A percentile compares a stretch with the other conserved stretches of the same genome.
phyloP scores from a whole-genome alignment of 1,140 invertebrate species.

The Liolophura sinensis region DNA sequence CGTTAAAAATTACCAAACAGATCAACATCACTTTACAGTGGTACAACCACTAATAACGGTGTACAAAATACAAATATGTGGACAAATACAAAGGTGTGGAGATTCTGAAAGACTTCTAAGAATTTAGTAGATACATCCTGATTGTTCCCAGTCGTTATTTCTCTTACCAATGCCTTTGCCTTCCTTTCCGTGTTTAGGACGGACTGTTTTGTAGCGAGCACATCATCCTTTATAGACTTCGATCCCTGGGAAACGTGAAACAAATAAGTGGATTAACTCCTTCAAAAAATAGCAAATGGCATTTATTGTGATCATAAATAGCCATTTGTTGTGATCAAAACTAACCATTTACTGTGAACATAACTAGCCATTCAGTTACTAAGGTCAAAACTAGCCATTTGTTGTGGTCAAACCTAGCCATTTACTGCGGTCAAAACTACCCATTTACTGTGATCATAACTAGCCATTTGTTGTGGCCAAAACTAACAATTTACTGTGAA shows the following conservation, averaged over 20 bases:
- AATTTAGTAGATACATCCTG: not conserved
- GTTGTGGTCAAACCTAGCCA: not conserved
- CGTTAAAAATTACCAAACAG: not conserved
- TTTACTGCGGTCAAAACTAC: too few relatives aligned
- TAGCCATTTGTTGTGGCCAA: too few relatives aligned
- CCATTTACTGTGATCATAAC: not conserved
- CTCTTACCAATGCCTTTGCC: constrained; percentile 29
- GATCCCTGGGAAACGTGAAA: constrained; percentile 23
- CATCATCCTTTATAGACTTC: constrained; percentile 32
- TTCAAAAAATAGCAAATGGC: not conserved
- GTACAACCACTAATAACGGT: not conserved
- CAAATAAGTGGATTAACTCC: not conserved
- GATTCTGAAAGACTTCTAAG: not conserved
- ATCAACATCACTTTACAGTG: not conserved
- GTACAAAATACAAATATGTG: not conserved
- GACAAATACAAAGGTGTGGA: not conserved
- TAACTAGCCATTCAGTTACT: not conserved
- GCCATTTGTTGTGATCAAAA: not conserved
- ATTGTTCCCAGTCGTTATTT: not conserved
- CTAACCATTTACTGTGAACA: not conserved
- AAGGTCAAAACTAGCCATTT: not conserved
- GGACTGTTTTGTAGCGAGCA: constrained; percentile 36
- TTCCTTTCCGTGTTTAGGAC: constrained; percentile 40
- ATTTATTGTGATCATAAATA: not conserved
- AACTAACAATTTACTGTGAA: too few relatives aligned